Evolutionary conservation across 2,113 vertebrate species (phyloP), one percentile per base, ranked within the genome.

Genomic region (Lipophrys pholis): DNA sequence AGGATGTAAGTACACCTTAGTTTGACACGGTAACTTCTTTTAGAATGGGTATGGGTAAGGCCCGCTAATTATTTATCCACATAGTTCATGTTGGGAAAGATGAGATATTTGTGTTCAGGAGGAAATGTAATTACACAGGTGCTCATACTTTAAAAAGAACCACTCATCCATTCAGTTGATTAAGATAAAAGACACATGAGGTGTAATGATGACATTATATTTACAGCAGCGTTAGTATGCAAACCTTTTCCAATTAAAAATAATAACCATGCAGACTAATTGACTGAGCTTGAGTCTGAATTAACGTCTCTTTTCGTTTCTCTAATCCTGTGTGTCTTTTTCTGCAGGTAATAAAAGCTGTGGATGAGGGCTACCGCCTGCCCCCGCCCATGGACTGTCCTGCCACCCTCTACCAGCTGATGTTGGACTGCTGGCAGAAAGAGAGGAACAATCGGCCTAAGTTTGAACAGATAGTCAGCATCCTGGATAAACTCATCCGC

Each of bases 341-440:
- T 16, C 4, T 69, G 3, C 30, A 99, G 97, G 97, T 99, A 80
- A 99, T 99, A 86, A 99, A 99, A 90, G 97, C 97, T 42, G 97
- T 99, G 58, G 97, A 99, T 76, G 97, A 99, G 90, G 97, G 97
- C 49, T 99, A 99, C 86, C 95, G 97, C 40, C 91, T 99, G 84
- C 97, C 97, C 0, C 97, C 97, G 16, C 97, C 97, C 52, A 99
- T 99, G 97, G 97, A 99, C 94, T 99, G 97, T 87, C 97, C 97
- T 55, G 97, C 97, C 71, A 96, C 96, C 21, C 93, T 98, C 59
- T 99, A 99, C 87, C 97, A 99, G 91, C 92, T 99, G 88, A 99
- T 99, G 97, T 89, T 99, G 84, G 97, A 99, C 93, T 99, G 97
- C 84, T 99, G 97, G 97, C 97, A 99, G 92, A 99, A 99, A 64